Conservation (phyloP, 1,140 invertebrate species). For the Aphaenogaster rudis region DNA sequence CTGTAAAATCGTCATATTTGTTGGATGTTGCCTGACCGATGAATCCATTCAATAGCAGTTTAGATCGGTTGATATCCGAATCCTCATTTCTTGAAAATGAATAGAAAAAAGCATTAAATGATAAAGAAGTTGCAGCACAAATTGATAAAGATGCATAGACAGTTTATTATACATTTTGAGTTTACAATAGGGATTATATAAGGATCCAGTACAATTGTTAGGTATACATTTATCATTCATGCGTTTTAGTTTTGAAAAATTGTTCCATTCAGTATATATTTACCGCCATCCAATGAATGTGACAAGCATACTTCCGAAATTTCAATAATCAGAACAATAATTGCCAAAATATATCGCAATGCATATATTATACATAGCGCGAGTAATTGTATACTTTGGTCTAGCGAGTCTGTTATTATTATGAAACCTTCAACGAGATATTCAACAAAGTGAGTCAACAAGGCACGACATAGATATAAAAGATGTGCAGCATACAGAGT, state of each 20-base stretch:
- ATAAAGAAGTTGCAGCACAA: neutral
- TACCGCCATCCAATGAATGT: conserved; percentile 18
- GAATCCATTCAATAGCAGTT: conserved; percentile 73
- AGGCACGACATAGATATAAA: neutral
- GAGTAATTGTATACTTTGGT: neutral
- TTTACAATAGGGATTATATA: conserved; percentile 49
- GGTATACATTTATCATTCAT: neutral
- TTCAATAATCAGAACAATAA: conserved; percentile 28
- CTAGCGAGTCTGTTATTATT: neutral
- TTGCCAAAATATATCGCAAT: conserved; percentile 10
- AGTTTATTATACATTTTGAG: conserved; percentile 62
- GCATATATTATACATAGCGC: neutral
- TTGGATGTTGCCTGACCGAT: conserved; percentile 72
- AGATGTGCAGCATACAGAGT: neutral
- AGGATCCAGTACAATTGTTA: neutral
- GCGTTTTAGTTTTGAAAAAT: conserved; percentile 26
- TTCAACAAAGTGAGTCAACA: neutral
- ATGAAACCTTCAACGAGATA: neutral
- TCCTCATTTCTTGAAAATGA: conserved; percentile 80
- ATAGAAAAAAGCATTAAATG: conserved; percentile 55
- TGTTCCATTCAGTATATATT: conserved; percentile 41
- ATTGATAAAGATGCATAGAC: neutral
- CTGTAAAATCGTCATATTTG: conserved; percentile 77
- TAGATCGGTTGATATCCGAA: conserved; percentile 75
- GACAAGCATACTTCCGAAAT: neutral